Percentiles rank a stretch among this genome's conserved stretches.
phyloP scores from a whole-genome alignment of 2,113 vertebrate genomes.

The Scophthalmus maximus region DNA sequence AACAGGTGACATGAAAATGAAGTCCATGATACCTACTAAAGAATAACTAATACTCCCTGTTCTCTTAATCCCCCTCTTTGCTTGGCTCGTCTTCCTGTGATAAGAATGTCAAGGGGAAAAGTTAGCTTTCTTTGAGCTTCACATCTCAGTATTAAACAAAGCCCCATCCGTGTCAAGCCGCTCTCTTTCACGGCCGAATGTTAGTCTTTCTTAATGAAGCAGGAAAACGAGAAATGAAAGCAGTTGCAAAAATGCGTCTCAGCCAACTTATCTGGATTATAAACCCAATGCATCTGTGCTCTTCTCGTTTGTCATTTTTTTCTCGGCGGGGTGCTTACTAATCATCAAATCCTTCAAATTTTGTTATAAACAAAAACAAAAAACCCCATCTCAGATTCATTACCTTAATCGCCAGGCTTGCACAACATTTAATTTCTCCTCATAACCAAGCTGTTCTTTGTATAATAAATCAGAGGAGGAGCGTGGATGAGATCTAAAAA shows the following conservation, averaged over 20 bases:
- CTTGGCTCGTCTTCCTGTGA: constrained; percentile 13
- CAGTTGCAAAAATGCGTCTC: constrained; percentile 21
- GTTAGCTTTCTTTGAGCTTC: constrained; percentile 8
- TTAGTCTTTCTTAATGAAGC: constrained; percentile 51
- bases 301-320: constrained; percentile 41
- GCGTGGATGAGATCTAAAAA: constrained; percentile 28
- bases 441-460: constrained; percentile 33
- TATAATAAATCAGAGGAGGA: constrained; percentile 27
- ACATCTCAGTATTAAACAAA: constrained; percentile 42
- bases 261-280: constrained; percentile 8
- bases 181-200: constrained; percentile 32
- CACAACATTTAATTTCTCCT: neutral
- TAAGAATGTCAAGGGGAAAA: constrained; percentile 4
- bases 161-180: constrained; percentile 37
- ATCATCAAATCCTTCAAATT: constrained; percentile 53
- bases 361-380: constrained; percentile 50
- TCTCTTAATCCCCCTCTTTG: no score
- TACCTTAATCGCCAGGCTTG: constrained; percentile 30
- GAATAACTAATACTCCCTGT: constrained; percentile 18
- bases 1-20: neutral
- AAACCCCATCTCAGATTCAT: constrained; percentile 55
- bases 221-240: constrained; percentile 26
- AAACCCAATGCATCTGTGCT: constrained; percentile 39
- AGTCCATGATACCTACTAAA: constrained; percentile 17
- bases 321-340: constrained; percentile 38